A percentile compares a stretch with the other conserved stretches of the same genome.
Evolutionary conservation across 2,113 vertebrate genomes (phyloP).

Genomic region (Scomber scombrus): DNA sequence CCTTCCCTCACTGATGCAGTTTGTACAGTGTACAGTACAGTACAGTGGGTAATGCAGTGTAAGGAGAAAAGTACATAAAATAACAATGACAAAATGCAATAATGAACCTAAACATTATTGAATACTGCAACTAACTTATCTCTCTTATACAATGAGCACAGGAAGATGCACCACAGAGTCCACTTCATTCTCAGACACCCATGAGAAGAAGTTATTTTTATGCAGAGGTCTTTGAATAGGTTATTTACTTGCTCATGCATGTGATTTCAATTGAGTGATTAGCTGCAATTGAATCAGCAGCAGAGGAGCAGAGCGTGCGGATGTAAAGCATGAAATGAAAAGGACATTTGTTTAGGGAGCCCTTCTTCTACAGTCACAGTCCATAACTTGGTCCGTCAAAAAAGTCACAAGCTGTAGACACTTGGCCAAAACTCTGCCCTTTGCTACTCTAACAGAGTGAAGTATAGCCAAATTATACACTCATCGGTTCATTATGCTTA

Average conservation of each 20-base stretch:
- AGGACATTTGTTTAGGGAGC: conserved; percentile 74
- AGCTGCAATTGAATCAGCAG: conserved; percentile 83
- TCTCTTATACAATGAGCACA: conserved; percentile 16
- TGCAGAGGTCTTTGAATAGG: conserved; percentile 59
- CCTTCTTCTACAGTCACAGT: conserved; percentile 48
- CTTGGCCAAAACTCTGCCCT: conserved; percentile 39
- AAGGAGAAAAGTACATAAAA: not conserved
- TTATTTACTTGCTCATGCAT: conserved; percentile 78
- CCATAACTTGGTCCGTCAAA: conserved; percentile 58
- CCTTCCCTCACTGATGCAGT: conserved; percentile 12
- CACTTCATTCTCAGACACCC: conserved; percentile 39
- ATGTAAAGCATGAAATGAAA: conserved; percentile 79
- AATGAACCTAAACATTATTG: not conserved
- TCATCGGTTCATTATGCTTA: conserved; percentile 47
- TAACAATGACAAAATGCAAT: conserved; percentile 2
- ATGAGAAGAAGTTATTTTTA: conserved; percentile 67
- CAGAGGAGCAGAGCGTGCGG: conserved; percentile 64
- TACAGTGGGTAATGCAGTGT: conserved; percentile 6
- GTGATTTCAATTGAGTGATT: conserved; percentile 87
- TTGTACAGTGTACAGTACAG: not conserved
- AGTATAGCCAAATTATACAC: conserved; percentile 35
- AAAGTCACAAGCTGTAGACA: conserved; percentile 77
- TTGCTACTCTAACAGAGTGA: conserved; percentile 29
- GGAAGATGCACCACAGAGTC: conserved; percentile 31
- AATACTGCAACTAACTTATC: not conserved